Conservation (phyloP, 2,113 vertebrate genomes). For the Tachysurus vachellii region DNA sequence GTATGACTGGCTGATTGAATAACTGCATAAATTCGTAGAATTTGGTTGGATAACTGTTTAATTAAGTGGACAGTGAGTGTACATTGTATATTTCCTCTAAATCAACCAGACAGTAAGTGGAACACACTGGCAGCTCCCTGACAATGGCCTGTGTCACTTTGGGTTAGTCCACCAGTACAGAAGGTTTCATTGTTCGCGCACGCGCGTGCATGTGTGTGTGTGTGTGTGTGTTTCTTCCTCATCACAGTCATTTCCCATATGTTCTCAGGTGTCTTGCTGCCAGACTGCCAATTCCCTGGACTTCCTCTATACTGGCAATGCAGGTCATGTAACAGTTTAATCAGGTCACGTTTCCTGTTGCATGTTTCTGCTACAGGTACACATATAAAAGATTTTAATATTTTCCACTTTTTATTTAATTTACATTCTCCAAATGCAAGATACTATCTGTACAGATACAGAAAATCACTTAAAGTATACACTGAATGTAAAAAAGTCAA, state of each 20-base stretch:
- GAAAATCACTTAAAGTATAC: neutral
- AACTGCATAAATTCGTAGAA: too few relatives aligned
- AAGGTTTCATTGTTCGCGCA: neutral
- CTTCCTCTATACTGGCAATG: neutral
- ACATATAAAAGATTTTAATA: neutral
- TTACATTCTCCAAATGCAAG: neutral
- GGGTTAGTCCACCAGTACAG: conserved; percentile 27
- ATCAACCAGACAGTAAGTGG: neutral
- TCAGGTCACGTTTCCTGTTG: neutral
- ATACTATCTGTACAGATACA: neutral
- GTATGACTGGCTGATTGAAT: too few relatives aligned
- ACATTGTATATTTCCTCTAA: conserved; percentile 17
- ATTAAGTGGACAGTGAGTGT: neutral
- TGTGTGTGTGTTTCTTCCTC: conserved; percentile 28
- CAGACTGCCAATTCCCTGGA: conserved; percentile 25
- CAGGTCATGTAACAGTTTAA: conserved; percentile 8
- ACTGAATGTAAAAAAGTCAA: neutral
- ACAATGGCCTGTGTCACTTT: conserved; percentile 32
- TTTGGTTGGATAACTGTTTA: neutral
- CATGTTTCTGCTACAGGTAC: neutral
- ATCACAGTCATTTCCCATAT: conserved; percentile 1
- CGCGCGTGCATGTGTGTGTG: conserved; percentile 9
- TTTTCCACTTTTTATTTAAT: neutral
- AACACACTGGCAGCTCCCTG: conserved; percentile 31
- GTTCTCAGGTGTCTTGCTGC: conserved; percentile 31